Conservation (phyloP, 2,797 vertebrate genomes). For the Serranus cabrilla region DNA sequence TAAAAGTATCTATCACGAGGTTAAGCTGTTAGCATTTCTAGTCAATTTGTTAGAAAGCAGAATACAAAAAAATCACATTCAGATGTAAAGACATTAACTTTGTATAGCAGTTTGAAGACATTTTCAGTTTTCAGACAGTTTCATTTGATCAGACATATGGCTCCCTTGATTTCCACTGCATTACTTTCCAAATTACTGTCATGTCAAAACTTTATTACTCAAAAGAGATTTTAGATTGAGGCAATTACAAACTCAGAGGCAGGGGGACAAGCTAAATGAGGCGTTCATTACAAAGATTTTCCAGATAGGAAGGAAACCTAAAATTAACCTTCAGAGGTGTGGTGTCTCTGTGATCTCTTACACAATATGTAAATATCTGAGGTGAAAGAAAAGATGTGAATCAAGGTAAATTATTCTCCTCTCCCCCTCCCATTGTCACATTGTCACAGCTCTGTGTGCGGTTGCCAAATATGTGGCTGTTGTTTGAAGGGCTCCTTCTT, state of each 20-base stretch:
- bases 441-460: slow-evolving; percentile 45
- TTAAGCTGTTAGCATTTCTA: not conserved
- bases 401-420: slow-evolving; percentile 16
- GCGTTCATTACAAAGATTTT: slow-evolving; percentile 6
- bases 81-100: not conserved
- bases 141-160: not conserved
- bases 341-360: slow-evolving; percentile 12
- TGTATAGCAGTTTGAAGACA: not conserved
- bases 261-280: not conserved
- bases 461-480: slow-evolving; percentile 25
- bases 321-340: slow-evolving; percentile 9
- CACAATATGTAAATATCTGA: slow-evolving; percentile 15
- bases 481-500: slow-evolving; percentile 38
- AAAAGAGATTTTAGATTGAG: not conserved
- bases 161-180: slow-evolving; percentile 2
- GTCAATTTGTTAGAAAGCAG: not conserved
- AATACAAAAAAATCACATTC: not conserved
- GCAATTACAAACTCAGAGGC: slow-evolving; percentile 2
- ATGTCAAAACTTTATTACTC: not conserved
- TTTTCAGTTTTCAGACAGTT: not conserved
- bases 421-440: slow-evolving; percentile 15
- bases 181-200: slow-evolving; percentile 8
- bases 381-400: slow-evolving; percentile 25
- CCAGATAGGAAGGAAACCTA: not conserved
- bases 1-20: not conserved